These are phyloP conservation scores for Phrynocephalus guinanensis DNA, from an alignment of 2,797 vertebrate species.

Conservation along the genomic window DNA sequence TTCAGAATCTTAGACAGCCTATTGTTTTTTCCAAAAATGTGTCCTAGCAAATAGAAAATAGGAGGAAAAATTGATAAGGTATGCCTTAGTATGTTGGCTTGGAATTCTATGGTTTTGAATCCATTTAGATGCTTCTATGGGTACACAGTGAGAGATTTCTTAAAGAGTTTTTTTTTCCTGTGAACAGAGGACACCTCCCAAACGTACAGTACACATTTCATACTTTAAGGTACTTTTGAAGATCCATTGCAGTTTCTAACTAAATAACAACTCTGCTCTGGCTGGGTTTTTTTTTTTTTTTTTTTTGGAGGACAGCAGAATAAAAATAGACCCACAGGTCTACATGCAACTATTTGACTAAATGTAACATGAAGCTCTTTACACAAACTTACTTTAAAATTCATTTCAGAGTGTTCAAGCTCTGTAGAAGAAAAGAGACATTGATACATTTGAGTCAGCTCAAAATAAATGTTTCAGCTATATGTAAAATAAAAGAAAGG, in stretches of 20 bases:
- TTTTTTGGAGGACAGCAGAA: neutral
- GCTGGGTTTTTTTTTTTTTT: no score
- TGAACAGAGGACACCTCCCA: neutral
- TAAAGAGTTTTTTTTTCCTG: neutral
- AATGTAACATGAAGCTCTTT: conserved; percentile 19
- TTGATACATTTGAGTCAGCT: conserved; percentile 27
- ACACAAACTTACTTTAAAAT: conserved; percentile 72
- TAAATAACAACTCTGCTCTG: neutral
- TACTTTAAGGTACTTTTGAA: neutral
- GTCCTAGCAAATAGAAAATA: neutral
- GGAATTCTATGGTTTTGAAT: neutral
- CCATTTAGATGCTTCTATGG: neutral
- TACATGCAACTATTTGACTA: no score
- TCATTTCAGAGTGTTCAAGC: conserved; percentile 51
- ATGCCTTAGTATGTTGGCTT: neutral
- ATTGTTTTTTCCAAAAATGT: neutral
- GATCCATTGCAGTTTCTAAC: neutral
- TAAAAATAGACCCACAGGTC: neutral
- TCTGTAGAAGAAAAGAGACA: conserved; percentile 65
- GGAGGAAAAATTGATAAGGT: neutral
- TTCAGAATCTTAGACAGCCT: neutral
- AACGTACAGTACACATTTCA: no score
- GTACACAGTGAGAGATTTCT: neutral
- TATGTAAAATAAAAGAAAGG: neutral
- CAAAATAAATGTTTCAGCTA: neutral